Conservation (phyloP, 2,888 invertebrate genomes). For the Syrista parreyssii region DNA sequence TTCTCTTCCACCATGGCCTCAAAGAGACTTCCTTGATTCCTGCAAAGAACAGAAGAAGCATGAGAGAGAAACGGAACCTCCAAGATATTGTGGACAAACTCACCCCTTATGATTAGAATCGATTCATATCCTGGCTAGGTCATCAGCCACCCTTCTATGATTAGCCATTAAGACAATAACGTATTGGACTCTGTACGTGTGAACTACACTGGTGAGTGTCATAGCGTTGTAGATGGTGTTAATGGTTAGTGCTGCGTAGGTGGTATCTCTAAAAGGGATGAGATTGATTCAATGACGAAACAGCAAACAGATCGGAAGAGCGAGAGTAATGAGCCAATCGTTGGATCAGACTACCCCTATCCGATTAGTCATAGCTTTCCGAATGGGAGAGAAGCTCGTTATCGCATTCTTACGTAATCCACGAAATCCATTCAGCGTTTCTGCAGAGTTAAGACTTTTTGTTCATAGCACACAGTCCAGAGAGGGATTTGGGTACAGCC, state of each 20-base stretch:
- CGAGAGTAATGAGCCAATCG: slow-evolving; percentile 49
- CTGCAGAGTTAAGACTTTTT: slow-evolving; percentile 36
- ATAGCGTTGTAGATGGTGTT: neutral
- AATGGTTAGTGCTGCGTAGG: neutral
- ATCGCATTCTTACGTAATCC: slow-evolving; percentile 52
- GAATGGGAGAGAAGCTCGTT: slow-evolving; percentile 47
- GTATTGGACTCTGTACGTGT: neutral
- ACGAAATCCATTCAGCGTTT: slow-evolving; percentile 54
- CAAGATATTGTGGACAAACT: neutral
- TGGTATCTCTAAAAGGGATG: neutral
- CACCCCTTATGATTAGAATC: neutral
- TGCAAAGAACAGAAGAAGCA: neutral
- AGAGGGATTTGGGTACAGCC: neutral
- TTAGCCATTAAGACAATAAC: slow-evolving; percentile 53
- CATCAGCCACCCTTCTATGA: slow-evolving; percentile 27
- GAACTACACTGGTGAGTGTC: neutral
- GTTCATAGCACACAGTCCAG: neutral
- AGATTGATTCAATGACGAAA: slow-evolving; percentile 21
- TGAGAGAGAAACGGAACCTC: neutral
- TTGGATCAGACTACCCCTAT: slow-evolving; percentile 34
- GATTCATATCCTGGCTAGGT: neutral
- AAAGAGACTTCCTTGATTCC: neutral
- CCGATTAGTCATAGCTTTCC: slow-evolving; percentile 46
- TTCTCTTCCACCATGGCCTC: neutral
- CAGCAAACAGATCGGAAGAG: slow-evolving; percentile 38